Evolutionary conservation across 2,113 vertebrate genomes (phyloP).

Genomic region (Pollachius pollachius): DNA sequence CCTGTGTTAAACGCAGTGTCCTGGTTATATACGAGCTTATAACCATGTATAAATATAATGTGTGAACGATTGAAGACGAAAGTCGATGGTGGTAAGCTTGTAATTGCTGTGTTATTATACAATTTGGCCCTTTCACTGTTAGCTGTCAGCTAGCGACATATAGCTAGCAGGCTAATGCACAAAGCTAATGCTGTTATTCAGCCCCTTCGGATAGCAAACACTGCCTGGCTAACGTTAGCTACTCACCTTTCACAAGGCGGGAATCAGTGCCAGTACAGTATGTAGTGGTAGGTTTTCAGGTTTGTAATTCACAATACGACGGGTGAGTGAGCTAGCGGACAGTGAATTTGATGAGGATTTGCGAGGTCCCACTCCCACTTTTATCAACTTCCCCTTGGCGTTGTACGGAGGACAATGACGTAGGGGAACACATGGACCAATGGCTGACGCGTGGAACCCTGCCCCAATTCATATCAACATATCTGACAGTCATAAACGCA

Average conservation of each 20-base stretch:
- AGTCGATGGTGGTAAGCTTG: no score
- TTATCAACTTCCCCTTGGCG: conserved; percentile 73
- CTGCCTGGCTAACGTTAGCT: conserved; percentile 35
- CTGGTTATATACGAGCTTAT: no score
- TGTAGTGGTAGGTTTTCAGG: conserved; percentile 17
- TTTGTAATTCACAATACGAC: conserved; percentile 15
- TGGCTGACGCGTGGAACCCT: no score
- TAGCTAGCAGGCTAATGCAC: conserved; percentile 22
- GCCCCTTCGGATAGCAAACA: conserved; percentile 46
- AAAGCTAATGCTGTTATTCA: conserved; percentile 15
- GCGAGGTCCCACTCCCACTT: conserved; percentile 50
- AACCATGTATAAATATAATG: no score
- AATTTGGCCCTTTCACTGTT: conserved; percentile 31
- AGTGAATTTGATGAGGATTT: conserved; percentile 36
- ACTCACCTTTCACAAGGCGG: conserved; percentile 39
- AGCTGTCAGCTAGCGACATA: not conserved
- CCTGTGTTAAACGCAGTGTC: not conserved
- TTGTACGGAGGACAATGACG: conserved; percentile 67
- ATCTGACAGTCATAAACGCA: no score
- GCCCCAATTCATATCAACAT: no score
- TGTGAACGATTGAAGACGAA: no score
- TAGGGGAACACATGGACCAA: conserved; percentile 18
- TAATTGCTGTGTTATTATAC: no score
- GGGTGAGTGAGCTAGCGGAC: conserved; percentile 16
- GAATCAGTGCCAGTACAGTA: conserved; percentile 8